Conservation (phyloP, 2,888 invertebrate species). For the Epirrhoe tristata region DNA sequence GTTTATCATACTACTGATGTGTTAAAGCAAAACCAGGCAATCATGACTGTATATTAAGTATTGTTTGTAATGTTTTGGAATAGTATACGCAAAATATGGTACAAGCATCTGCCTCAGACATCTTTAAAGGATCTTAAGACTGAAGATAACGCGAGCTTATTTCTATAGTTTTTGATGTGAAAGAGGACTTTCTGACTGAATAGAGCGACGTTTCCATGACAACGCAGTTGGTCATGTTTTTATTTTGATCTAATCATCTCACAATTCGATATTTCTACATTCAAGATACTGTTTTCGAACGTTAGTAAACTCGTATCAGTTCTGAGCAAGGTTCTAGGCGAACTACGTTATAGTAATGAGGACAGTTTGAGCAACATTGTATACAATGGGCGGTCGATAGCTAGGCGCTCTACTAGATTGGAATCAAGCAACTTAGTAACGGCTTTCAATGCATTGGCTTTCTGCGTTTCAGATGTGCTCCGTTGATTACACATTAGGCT, state of each 20-base stretch:
- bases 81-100: neutral
- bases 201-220: neutral
- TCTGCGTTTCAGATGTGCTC: slow-evolving; percentile 28
- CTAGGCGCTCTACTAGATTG: slow-evolving; percentile 34
- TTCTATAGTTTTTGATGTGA: neutral
- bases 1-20: neutral
- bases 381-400: slow-evolving; percentile 21
- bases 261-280: no score
- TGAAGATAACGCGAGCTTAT: neutral
- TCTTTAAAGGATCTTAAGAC: neutral
- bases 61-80: neutral
- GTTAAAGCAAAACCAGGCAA: neutral
- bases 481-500: slow-evolving; percentile 19
- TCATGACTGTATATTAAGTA: neutral
- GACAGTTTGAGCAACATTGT: slow-evolving; percentile 14
- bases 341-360: neutral
- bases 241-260: no score
- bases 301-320: neutral
- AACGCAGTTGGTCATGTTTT: neutral
- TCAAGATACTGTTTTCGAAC: neutral
- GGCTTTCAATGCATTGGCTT: slow-evolving; percentile 37
- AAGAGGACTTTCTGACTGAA: neutral
- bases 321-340: neutral
- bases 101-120: neutral
- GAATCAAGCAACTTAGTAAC: slow-evolving; percentile 41